phyloP scores from a whole-genome alignment of 2,797 vertebrate genomes.

The Clarias pachynema region DNA sequence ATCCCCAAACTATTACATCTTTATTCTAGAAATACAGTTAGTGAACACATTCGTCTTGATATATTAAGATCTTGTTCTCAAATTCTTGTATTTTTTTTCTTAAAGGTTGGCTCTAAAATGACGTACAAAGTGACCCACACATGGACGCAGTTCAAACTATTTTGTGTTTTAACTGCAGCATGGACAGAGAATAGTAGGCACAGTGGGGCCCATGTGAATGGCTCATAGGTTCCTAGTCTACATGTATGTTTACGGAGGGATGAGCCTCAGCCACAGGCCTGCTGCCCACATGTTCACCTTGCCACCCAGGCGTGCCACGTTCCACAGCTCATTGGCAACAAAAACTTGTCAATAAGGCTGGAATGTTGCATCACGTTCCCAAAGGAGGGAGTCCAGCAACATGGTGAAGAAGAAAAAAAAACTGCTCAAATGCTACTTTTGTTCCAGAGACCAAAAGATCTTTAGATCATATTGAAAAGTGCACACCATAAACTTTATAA shows the following conservation, averaged over 20 bases:
- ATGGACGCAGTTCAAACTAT: not conserved
- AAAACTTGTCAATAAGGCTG: constrained; percentile 69
- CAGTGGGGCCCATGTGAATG: constrained; percentile 70
- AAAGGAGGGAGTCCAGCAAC: constrained; percentile 18
- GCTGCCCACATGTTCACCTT: constrained; percentile 71
- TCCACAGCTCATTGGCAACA: constrained; percentile 65
- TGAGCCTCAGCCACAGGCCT: constrained; percentile 59
- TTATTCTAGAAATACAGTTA: not conserved
- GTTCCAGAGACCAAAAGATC: constrained; percentile 3
- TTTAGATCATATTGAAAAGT: not conserved
- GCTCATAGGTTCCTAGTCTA: constrained; percentile 62
- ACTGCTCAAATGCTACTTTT: constrained; percentile 17
- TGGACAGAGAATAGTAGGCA: constrained; percentile 32
- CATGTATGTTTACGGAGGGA: constrained; percentile 61
- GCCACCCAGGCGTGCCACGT: constrained; percentile 52
- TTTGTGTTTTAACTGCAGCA: not conserved
- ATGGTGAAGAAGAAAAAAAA: constrained; percentile 24
- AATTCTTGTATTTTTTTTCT: not conserved
- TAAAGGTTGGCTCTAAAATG: not conserved
- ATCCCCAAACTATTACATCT: not conserved
- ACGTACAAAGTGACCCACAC: not conserved
- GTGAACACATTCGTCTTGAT: not conserved
- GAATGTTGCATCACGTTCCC: constrained; percentile 58
- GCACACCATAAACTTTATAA: not conserved
- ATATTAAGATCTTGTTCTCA: not conserved